Base-by-base conservation (phyloP, 2,888 invertebrate genomes). In the Aleiodes leptofemur region DNA sequence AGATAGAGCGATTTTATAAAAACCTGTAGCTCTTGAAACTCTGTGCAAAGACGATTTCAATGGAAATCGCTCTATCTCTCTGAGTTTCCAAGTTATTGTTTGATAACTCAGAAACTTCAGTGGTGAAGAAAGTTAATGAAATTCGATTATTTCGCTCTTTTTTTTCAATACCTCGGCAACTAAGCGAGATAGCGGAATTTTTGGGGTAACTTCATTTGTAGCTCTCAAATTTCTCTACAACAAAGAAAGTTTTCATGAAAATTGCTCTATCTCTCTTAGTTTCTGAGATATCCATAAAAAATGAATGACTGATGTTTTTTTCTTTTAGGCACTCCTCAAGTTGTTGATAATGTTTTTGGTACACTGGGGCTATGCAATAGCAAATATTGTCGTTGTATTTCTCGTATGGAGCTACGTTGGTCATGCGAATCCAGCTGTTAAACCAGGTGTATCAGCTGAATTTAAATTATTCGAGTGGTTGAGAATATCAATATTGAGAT, bases 361-460 rank as follows among this genome's bases (percentile, higher is more conserved):
- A 48, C 95, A 98, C 89, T 98, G 97, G 97, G 94, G 94, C 73
- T 98, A 97, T 88, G 97, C 98, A 31, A 90, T 97, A 57, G 94
- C 94, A 29, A 96, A 96, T 88, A 92, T 98, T 76, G 91, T 92
- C 51, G 94, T 95, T 16, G 94, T 97, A 77, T 94, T 96, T 89
- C 90, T 97, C 70, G 93, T 98, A 76, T 98, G 97, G 95, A 92
- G 97, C 86, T 98, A 98, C 90, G 97, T 98, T 80, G 97, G 98
- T 57, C 95, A 96, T 70, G 96, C 97, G 7, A 98, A 97, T 91
- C 98, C 98, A 8, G 98, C 98, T 4, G 97, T 97, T 7, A 97
- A 97, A 86, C 98, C 98, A 0, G 98, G 98, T 56, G 91, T 96
- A 38, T 95, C 96, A 0, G 93, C 95, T 0, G 96, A 96, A 87